Evolutionary conservation across 2,113 vertebrate genomes (phyloP).

Genomic region (Perca flavescens): DNA sequence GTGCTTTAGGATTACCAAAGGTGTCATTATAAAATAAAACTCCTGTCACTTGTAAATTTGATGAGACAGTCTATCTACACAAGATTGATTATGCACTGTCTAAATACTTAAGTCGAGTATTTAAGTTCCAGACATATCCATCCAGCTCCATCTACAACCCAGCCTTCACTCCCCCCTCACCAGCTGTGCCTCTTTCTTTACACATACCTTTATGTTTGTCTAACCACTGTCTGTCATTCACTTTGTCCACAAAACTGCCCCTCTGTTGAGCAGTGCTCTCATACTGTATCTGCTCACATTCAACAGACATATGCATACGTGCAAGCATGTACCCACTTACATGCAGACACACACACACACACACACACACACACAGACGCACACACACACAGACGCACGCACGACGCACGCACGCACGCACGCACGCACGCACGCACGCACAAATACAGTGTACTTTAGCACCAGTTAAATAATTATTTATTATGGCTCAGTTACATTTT

Average conservation of each 20-base stretch:
- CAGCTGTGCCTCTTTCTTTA: constrained; percentile 40
- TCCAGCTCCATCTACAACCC: constrained; percentile 19
- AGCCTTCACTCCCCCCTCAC: constrained; percentile 30
- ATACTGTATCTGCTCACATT: constrained; percentile 4
- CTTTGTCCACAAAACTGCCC: constrained; percentile 15
- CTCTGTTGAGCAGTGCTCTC: constrained; percentile 6
- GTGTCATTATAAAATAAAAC: not conserved
- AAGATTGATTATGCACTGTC: constrained; percentile 30
- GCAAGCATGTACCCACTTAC: not conserved
- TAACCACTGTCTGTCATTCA: constrained; percentile 34
- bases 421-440: constrained; percentile 11
- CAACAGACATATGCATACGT: constrained; percentile 1
- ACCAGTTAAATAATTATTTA: constrained; percentile 4
- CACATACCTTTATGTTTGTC: constrained; percentile 31
- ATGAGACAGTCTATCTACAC: constrained; percentile 8
- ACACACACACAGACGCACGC: no score
- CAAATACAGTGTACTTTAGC: constrained; percentile 12
- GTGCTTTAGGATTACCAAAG: constrained; percentile 10
- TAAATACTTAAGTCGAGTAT: constrained; percentile 32
- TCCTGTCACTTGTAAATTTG: constrained; percentile 17
- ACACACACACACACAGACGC: no score
- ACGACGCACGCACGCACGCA: not conserved
- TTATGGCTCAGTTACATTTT: constrained; percentile 18
- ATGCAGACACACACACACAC: not conserved
- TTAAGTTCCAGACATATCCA: constrained; percentile 15